Evolutionary conservation across 37 sponge, comb jelly and placozoan genomes (phyloP).

Genomic region (Aplysina aerophoba): DNA sequence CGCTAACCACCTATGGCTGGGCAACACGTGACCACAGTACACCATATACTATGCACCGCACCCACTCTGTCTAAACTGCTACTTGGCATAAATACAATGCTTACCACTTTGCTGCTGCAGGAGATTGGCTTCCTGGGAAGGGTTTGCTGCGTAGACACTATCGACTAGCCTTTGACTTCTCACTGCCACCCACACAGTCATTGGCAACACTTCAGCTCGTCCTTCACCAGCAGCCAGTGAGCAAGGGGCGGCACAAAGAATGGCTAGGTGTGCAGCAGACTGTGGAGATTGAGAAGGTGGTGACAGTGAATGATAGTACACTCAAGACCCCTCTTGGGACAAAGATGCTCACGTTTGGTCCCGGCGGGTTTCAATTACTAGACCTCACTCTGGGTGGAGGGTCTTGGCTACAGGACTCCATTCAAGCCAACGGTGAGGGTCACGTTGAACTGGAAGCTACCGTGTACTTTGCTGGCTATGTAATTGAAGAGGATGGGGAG

Average conservation of each 20-base stretch:
- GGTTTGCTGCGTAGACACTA: constrained; percentile 15
- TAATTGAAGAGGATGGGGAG: background rate
- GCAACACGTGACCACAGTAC: too few species aligned
- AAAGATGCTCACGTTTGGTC: constrained; percentile 3
- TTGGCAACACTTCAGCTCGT: constrained; percentile 44
- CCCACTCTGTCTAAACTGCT: too few species aligned
- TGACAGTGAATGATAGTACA: background rate
- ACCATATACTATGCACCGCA: too few species aligned
- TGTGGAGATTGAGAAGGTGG: constrained; percentile 4
- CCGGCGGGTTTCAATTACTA: constrained; percentile 44
- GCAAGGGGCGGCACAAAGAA: background rate
- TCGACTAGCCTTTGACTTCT: constrained; percentile 6
- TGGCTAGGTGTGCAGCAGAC: background rate
- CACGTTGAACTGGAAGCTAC: constrained; percentile 41
- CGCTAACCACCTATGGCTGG: too few species aligned
- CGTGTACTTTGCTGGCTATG: constrained; percentile 47
- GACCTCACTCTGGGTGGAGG: constrained; percentile 46
- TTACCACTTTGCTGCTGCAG: background rate
- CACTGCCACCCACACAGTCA: background rate
- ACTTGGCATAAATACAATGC: too few species aligned
- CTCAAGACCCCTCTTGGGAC: background rate
- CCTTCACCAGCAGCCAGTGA: constrained; percentile 48
- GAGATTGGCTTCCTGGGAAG: constrained; percentile 7
- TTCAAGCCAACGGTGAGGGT: constrained; percentile 18
- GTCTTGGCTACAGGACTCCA: constrained; percentile 38